Evolutionary conservation across 37 sponge, comb jelly and placozoan genomes (phyloP).

Genomic region (Chondrilla cf. caribensis): DNA sequence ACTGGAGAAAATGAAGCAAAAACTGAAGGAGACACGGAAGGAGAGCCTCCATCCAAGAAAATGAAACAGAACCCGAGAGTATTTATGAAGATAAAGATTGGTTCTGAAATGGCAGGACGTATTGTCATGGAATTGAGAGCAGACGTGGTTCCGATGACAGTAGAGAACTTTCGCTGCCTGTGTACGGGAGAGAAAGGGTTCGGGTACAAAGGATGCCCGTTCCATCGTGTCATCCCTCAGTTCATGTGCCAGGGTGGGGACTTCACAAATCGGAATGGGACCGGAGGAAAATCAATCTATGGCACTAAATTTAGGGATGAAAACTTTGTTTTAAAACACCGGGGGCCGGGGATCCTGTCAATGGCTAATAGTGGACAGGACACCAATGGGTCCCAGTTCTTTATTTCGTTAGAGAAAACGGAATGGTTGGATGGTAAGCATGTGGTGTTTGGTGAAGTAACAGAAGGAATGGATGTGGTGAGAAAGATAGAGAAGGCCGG

Average conservation of each 20-base stretch:
- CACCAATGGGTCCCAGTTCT: slow-evolving; percentile 95
- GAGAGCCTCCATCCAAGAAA: slow-evolving; percentile 60
- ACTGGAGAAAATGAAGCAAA: slow-evolving; percentile 13
- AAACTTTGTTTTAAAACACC: slow-evolving; percentile 94
- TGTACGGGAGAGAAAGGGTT: slow-evolving; percentile 97
- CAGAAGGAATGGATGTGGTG: slow-evolving; percentile 84
- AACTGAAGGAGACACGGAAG: slow-evolving; percentile 36
- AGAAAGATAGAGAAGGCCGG: slow-evolving; percentile 89
- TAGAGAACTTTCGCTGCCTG: slow-evolving; percentile 87
- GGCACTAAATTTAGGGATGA: slow-evolving; percentile 94
- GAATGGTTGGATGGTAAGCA: slow-evolving; percentile 96
- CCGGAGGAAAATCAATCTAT: slow-evolving; percentile 97
- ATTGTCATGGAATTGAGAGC: slow-evolving; percentile 77
- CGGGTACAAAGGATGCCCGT: slow-evolving; percentile 89
- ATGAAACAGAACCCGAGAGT: slow-evolving; percentile 46
- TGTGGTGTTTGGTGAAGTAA: slow-evolving; percentile 96
- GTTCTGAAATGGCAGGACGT: slow-evolving; percentile 54
- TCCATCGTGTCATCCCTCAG: slow-evolving; percentile 96
- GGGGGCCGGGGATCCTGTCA: slow-evolving; percentile 79
- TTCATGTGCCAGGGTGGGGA: slow-evolving; percentile 98
- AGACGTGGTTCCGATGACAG: slow-evolving; percentile 73
- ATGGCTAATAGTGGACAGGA: slow-evolving; percentile 95
- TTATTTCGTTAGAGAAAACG: slow-evolving; percentile 76
- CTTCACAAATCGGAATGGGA: slow-evolving; percentile 85
- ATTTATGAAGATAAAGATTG: slow-evolving; percentile 81